These are phyloP conservation scores for Lepidochrysops patricia DNA, from an alignment of 2,888 invertebrate genomes.

Conservation along the genomic window DNA sequence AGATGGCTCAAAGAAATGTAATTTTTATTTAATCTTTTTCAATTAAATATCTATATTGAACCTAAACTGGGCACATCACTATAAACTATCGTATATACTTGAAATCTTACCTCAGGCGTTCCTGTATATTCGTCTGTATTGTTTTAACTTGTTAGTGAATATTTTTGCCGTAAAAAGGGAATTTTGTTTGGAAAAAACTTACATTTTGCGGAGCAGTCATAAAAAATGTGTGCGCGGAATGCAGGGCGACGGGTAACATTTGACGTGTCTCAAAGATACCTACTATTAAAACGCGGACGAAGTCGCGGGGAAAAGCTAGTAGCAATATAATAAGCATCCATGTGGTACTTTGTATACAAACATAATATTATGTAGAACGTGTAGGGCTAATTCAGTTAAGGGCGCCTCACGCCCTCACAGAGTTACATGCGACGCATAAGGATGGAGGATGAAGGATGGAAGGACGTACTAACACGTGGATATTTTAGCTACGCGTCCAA, in stretches of 20 bases:
- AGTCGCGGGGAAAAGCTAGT: no score
- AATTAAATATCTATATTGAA: neutral
- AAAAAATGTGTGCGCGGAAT: no score
- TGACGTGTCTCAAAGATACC: no score
- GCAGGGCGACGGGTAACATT: no score
- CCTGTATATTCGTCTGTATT: neutral
- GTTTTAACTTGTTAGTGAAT: slow-evolving; percentile 11
- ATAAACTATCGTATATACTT: neutral
- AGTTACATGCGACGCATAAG: neutral
- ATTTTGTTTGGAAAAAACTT: neutral
- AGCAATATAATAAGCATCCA: no score
- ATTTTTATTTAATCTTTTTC: neutral
- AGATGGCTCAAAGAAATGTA: no score
- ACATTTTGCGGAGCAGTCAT: no score
- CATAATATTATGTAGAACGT: neutral
- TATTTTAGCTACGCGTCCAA: no score
- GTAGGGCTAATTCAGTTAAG: neutral
- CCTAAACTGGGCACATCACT: neutral
- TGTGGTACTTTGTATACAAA: neutral
- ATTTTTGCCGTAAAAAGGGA: neutral
- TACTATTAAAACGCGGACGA: no score
- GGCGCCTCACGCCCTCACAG: neutral
- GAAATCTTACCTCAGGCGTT: neutral
- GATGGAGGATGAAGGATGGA: neutral
- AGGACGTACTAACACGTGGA: no score